phyloP scores from a whole-genome alignment of 2,888 invertebrate genomes.

The Chloroclysta siterata region DNA sequence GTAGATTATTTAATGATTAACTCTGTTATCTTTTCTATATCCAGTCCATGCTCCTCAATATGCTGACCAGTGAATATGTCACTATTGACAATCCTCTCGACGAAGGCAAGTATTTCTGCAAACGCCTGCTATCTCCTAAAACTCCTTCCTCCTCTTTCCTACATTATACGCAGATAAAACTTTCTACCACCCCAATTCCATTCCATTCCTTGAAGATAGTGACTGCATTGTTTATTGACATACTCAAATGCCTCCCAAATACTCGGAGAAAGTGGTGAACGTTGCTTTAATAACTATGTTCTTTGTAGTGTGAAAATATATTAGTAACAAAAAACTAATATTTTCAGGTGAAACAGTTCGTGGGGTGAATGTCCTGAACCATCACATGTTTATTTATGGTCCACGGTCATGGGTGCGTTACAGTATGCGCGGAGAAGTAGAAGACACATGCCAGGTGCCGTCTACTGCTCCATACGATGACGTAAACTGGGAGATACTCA shows the following conservation, averaged over 20 bases:
- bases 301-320: too few relatives aligned
- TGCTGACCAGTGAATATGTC: constrained; percentile 96
- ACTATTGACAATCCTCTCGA: constrained; percentile 93
- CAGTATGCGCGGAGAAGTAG: constrained; percentile 90
- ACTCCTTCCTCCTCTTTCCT: too few relatives aligned
- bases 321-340: not conserved
- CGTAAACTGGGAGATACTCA: constrained; percentile 89
- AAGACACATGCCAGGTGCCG: constrained; percentile 85
- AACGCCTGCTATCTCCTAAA: too few relatives aligned
- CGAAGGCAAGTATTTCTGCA: constrained; percentile 69
- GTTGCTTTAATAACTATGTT: too few relatives aligned
- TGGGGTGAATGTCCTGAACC: constrained; percentile 75
- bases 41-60: constrained; percentile 94
- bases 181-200: too few relatives aligned
- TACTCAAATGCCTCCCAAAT: too few relatives aligned
- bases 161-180: too few relatives aligned
- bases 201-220: too few relatives aligned
- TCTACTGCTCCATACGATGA: constrained; percentile 84
- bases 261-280: too few relatives aligned
- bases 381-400: constrained; percentile 90
- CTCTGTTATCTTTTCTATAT: constrained; percentile 45
- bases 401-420: constrained; percentile 90
- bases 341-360: constrained; percentile 74
- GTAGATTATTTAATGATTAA: too few relatives aligned
- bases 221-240: too few relatives aligned